Percentiles rank a stretch among this genome's conserved stretches.
Conservation (phyloP, 2,797 vertebrate species). For the Spinus pinus region DNA sequence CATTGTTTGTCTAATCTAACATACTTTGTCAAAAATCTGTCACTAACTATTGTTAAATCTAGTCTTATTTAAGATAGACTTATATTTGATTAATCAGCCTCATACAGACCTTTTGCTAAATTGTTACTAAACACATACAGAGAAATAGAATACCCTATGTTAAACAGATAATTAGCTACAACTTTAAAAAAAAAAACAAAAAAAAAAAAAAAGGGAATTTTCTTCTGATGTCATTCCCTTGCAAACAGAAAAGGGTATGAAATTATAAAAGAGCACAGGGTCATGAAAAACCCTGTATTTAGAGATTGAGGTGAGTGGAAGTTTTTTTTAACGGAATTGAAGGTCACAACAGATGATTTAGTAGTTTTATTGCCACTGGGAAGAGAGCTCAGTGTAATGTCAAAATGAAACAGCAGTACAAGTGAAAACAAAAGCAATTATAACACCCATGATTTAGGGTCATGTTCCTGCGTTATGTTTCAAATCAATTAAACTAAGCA, state of each 20-base stretch:
- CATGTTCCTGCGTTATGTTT: background rate
- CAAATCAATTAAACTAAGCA: background rate
- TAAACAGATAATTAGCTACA: background rate
- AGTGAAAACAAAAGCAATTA: slow-evolving; percentile 18
- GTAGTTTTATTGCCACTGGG: background rate
- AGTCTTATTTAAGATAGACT: background rate
- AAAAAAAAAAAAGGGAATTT: background rate
- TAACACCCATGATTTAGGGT: background rate
- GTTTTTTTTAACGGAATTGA: background rate
- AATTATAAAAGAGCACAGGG: background rate
- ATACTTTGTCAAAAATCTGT: background rate
- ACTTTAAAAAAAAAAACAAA: background rate
- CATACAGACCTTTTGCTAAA: background rate
- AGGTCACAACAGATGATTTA: background rate
- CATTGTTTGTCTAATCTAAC: background rate
- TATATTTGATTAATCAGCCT: background rate
- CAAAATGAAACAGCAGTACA: background rate
- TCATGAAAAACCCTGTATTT: background rate
- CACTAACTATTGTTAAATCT: accelerated
- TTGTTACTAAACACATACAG: background rate
- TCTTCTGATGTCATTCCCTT: background rate
- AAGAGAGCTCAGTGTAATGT: background rate
- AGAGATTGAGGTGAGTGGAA: background rate
- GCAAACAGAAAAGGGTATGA: background rate
- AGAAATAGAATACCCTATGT: background rate